Evolutionary conservation across 2,113 vertebrate species (phyloP), one percentile per base, ranked within the genome.

Genomic region (Scopus umbretta): DNA sequence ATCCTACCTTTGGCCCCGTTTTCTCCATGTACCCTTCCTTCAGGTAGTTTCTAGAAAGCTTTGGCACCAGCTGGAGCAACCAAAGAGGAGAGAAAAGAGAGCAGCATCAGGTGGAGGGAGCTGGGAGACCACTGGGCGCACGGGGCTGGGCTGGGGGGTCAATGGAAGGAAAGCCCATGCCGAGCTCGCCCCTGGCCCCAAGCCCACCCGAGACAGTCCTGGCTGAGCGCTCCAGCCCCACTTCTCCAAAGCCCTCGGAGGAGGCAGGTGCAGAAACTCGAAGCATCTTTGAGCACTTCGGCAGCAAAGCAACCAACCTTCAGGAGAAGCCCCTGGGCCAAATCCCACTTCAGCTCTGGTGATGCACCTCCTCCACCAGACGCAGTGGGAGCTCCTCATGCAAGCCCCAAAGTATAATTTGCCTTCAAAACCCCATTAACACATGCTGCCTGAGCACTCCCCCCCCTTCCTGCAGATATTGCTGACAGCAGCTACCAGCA

Each of bases 31-130:
- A 97, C 56, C 96, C 96, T 72, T 97, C 99, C 95, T 99, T 99
- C 97, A 99, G 98, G 96, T 99, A 99, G 98, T 99, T 99, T 83
- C 99, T 98, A 53, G 99, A 99, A 80, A 99, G 98, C 98, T 99
- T 99, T 61, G 99, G 99, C 88, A 99, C 99, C 98, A 99, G 98
- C 99, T 97, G 91, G 66, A 91, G 45, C 27, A 92, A 55, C 5
- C 56, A 0, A 40, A 38, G 56, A 61, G 63, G 72, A 63, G 14
- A 89, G 80, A 94, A 40, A 50, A 67, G 49, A 90, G 53, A 66
- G 27, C 52, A 50, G 18, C 0, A 9, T 97, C 36, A 97, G 76
- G 16, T 1, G 25, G 74, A 45, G 32, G 58, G 40, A 21, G 27
- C 23, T 16, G n/a, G 27, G 56, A 59, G 4, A 12, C 11, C 16